These are phyloP conservation scores for Tetramorium bicarinatum DNA, from an alignment of 2,888 invertebrate genomes.

Conservation along the genomic window DNA sequence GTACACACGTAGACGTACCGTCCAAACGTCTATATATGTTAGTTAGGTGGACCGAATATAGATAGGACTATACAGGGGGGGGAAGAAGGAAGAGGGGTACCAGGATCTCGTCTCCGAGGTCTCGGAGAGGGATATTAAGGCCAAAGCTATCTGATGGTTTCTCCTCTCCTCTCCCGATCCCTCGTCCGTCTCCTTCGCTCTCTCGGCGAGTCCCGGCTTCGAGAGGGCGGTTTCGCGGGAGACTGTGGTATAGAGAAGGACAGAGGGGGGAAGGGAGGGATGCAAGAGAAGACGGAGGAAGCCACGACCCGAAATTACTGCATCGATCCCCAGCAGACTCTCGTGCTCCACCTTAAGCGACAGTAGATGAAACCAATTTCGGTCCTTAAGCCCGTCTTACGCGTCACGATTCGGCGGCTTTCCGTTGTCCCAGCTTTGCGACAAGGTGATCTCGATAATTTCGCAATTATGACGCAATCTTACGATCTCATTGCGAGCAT, in stretches of 20 bases:
- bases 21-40: constrained; percentile 25
- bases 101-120: constrained; percentile 71
- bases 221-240: constrained; percentile 50
- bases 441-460: constrained; percentile 13
- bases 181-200: constrained; percentile 41
- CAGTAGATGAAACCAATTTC: constrained; percentile 70
- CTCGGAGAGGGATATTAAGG: constrained; percentile 75
- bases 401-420: constrained; percentile 46
- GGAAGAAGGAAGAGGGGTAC: constrained; percentile 56
- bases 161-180: constrained; percentile 57
- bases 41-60: constrained; percentile 48
- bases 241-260: background rate
- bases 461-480: constrained; percentile 32
- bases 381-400: constrained; percentile 63
- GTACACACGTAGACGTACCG: background rate
- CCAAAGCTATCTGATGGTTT: constrained; percentile 76
- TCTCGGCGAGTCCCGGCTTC: constrained; percentile 30
- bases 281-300: constrained; percentile 48
- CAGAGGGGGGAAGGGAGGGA: constrained; percentile 12
- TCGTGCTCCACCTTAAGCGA: constrained; percentile 61
- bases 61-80: constrained; percentile 43
- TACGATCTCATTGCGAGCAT: background rate
- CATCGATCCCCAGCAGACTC: constrained; percentile 72
- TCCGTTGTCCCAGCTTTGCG: constrained; percentile 7
- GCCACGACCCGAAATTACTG: constrained; percentile 71